Conservation (phyloP, 2,888 invertebrate species). For the Cephus rjabovi region DNA sequence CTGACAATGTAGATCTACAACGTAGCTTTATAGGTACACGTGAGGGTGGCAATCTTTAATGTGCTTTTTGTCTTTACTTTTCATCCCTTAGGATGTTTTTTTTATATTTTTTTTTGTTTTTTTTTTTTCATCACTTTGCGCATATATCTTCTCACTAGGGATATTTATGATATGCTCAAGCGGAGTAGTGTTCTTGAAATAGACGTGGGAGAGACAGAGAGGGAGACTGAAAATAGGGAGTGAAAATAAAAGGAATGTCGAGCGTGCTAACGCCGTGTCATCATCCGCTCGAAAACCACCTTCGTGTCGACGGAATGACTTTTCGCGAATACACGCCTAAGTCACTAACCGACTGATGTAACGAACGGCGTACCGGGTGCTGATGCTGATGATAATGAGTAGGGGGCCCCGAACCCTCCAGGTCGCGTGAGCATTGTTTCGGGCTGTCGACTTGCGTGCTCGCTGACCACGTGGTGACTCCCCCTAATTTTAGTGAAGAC, state of each 20-base stretch:
- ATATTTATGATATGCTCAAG: background rate
- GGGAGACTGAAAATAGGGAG: background rate
- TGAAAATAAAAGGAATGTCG: background rate
- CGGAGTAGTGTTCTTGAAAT: background rate
- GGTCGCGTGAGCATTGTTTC: slow-evolving; percentile 27
- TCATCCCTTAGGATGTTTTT: background rate
- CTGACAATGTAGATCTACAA: background rate
- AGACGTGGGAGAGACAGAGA: background rate
- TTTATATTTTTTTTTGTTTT: no score
- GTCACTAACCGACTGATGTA: slow-evolving; percentile 1
- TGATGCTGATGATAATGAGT: slow-evolving; percentile 19
- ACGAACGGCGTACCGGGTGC: slow-evolving; percentile 2
- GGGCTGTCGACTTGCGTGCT: slow-evolving; percentile 18
- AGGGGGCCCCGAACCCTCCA: slow-evolving; percentile 2
- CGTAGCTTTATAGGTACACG: background rate
- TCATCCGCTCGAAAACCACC: background rate
- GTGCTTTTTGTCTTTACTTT: background rate
- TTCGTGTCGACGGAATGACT: background rate
- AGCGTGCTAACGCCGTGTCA: background rate
- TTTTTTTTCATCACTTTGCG: background rate
- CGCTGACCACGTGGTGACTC: slow-evolving; percentile 24
- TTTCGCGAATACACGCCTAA: background rate
- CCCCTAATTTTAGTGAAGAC: slow-evolving; percentile 22
- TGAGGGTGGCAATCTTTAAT: background rate
- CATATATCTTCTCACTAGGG: background rate